Base-by-base conservation (phyloP, 2,888 invertebrate genomes). In the Apamea epomidion region DNA sequence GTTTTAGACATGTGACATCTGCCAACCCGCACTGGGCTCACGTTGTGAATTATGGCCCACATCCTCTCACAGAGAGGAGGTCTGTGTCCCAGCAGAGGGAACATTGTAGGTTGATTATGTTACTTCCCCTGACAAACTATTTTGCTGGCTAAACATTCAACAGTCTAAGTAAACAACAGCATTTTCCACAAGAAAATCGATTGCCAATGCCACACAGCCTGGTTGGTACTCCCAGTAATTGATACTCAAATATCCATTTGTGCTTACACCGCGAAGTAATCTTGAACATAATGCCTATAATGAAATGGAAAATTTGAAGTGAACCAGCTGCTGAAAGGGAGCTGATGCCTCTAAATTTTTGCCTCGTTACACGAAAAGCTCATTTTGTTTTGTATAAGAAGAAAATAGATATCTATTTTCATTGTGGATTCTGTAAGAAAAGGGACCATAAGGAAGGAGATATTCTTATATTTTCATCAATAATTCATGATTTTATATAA, bases 161-260 rank as follows among this genome's bases (percentile, higher is more conserved):
- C 21, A 60, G 2, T 29, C 2, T 65, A 58, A 14, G 14, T 32
- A 16, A 79, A 48, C 60, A 51, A 37, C 51, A 45, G 72, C 51
- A 65, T 51, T 70, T 62, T 18, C 70, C 5, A 16, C 32, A 37
- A 62, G n/a, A 21, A 42, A 54, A 74, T 75, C 78, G 71, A 68
- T 68, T n/a, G 14, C 16, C 32, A 82, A 37, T 62, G 25, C 51
- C 64, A 51, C 69, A 65, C 48, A 77, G 29, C 32, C 54, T 64
- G 64, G 62, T n/a, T 69, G 32, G 72, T 64, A 74, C 62, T 74
- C 54, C 14, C 62, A 37, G 82, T 86, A 84, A 84, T 84, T 84
- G 84, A 77, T 86, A 76, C 84, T 84, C 73, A 86, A 86, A 84
- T 82, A 82, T 10, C 82, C 70, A 82, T 86, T 84, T 82, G 73